Evolutionary conservation across 2,888 invertebrate species (phyloP), one percentile per base, ranked within the genome.

Genomic region (Drosophila limbata): DNA sequence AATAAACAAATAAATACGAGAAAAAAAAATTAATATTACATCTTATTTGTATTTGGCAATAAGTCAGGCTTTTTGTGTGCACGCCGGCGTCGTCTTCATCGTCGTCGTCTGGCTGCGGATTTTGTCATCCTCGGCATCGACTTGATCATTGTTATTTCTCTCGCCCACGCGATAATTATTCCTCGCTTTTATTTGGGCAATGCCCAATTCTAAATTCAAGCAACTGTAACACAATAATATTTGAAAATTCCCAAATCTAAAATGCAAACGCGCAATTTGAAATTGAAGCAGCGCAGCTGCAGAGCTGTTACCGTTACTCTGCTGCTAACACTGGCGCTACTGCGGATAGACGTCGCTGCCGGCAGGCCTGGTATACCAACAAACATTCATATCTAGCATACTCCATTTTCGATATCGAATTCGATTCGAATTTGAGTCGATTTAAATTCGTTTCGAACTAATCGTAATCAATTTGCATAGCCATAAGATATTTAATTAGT

Each of bases 31-130:
- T 73, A 70, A 77, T 77, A 84, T 87, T 87, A 81, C 87, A 84
- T 87, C 84, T 84, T 88, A 73, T 77, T 85, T 83, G 78, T 77
- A 84, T 83, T 83, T 83, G 82, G 86, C 84, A 83, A 83, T 76
- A 76, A 71, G 76, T 48, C 64, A 55, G 59, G 51, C 61, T 37
- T 59, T 67, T 51, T 55, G 60, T 78, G 77, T 72, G 76, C 77
- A 78, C 76, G 73, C 67, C 72, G 79, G 51, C 56, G 21, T 55
- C 21, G 10, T 33, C 42, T 6, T 21, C 60, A 25, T 15, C 39
- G n/a, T 19, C 28, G 35, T 9, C 19, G 9, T 5, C 33, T 45
- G 9, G 9, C n/a, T 39, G 59, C 39, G 59, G 69, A 79, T 79
- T 82, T 72, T 83, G 78, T 73, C 77, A 74, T 80, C 73, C 47